Conservation (phyloP, 2,888 invertebrate species). For the Tachina fera region DNA sequence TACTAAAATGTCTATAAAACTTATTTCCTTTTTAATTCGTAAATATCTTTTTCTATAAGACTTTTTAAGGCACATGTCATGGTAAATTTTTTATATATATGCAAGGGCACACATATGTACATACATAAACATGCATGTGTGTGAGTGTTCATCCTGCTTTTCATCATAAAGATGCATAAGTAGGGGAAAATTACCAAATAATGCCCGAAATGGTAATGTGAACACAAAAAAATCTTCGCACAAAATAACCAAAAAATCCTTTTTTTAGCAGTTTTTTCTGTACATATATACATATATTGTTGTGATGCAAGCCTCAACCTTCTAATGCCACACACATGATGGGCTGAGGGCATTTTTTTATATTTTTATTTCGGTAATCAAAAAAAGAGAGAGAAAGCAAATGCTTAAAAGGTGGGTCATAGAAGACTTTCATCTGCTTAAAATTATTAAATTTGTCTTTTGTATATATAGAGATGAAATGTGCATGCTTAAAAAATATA, state of each 20-base stretch:
- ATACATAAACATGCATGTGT: neutral
- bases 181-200: conserved; percentile 70
- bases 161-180: conserved; percentile 47
- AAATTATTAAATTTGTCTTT: too few species aligned
- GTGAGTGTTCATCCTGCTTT: conserved; percentile 23
- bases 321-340: conserved; percentile 16
- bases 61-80: conserved; percentile 47
- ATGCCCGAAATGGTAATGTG: conserved; percentile 51
- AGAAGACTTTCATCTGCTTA: neutral
- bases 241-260: conserved; percentile 68
- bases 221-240: conserved; percentile 25
- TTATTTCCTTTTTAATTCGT: conserved; percentile 36
- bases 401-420: neutral
- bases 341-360: conserved; percentile 32
- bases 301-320: conserved; percentile 41
- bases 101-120: neutral
- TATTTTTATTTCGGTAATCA: conserved; percentile 40
- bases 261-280: conserved; percentile 56
- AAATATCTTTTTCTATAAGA: conserved; percentile 26
- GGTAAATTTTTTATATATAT: conserved; percentile 1
- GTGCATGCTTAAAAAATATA: too few species aligned
- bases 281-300: conserved; percentile 31
- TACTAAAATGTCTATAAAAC: conserved; percentile 69
- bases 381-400: conserved; percentile 7
- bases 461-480: too few species aligned